Base-by-base conservation (phyloP, 1,140 invertebrate species). In the Galleria mellonella region DNA sequence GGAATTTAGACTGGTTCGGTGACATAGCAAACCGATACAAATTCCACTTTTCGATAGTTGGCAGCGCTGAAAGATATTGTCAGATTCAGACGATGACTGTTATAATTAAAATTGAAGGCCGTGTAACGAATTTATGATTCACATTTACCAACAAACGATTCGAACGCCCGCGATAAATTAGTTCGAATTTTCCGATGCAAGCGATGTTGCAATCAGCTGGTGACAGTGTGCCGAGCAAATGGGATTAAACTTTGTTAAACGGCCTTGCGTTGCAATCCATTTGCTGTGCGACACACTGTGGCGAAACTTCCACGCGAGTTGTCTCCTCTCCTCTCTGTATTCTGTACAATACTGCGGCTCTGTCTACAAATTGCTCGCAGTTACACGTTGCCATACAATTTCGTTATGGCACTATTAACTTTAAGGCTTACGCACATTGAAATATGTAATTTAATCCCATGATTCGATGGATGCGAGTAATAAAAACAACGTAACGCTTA, bases 181-280 rank as follows among this genome's bases (percentile, higher is more conserved):
- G 48, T 50, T 51, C 40, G 54, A 68, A 72, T 68, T 72, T 65
- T 62, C 63, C 62, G 57, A 66, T 60, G 62, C 65, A 67, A 59
- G 58, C 67, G 53, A 51, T 56, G 64, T 71, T 55, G 67, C 68
- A 83, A 77, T 78, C 69, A 71, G 61, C 54, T 45, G 64, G 60
- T 60, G 78, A 78, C 72, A 72, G 63, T 53, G 54, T 53, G 55
- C 48, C 48, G 52, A 58, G 51, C 54, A 65, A 83, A 79, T 71
- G 64, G 66, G 68, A 81, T 83, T 81, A 77, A 79, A 77, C 64
- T 79, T 77, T 76, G 73, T 72, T 76, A 76, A 81, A 74, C 73
- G 70, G 72, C 71, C 71, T 79, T 70, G 73, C 72, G 60, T 73
- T 69, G 68, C 70, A 72, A 79, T 77, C 67, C 67, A 78, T 77